Evolutionary conservation across 1,140 invertebrate genomes (phyloP).

Genomic region (Lineus longissimus): DNA sequence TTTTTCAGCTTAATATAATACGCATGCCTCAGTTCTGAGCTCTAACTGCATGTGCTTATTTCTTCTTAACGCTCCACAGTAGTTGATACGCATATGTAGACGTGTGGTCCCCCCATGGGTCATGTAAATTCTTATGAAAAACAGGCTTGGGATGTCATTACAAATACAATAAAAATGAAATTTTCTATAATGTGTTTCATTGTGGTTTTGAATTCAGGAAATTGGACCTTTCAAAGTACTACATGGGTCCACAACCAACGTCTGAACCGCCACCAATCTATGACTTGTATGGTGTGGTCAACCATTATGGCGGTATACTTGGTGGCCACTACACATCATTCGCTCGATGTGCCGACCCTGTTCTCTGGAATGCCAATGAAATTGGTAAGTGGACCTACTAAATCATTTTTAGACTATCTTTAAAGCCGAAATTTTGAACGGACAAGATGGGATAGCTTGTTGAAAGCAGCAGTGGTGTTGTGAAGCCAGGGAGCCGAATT

Average conservation of each 20-base stretch:
- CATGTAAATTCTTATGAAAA: too few species aligned
- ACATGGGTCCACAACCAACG: conserved; percentile 24
- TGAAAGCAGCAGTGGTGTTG: too few species aligned
- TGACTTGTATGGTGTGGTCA: conserved; percentile 60
- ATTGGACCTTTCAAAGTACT: conserved; percentile 54
- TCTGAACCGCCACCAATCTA: conserved; percentile 50
- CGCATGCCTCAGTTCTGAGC: neutral
- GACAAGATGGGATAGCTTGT: too few species aligned
- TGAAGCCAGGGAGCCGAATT: too few species aligned
- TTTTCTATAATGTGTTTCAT: too few species aligned
- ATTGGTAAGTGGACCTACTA: conserved; percentile 49
- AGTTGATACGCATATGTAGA: too few species aligned
- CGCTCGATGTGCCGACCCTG: conserved; percentile 44
- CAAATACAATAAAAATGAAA: too few species aligned
- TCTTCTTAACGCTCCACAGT: too few species aligned
- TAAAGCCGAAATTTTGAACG: neutral
- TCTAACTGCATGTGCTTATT: too few species aligned
- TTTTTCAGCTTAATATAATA: neutral
- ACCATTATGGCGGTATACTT: conserved; percentile 58
- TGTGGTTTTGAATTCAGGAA: conserved; percentile 30
- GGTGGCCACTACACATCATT: conserved; percentile 60
- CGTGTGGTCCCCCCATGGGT: too few species aligned
- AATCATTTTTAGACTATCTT: neutral
- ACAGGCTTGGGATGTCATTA: too few species aligned
- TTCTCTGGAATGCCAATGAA: conserved; percentile 35